Conservation (phyloP, 2,888 invertebrate species). For the Thumatha senex region DNA sequence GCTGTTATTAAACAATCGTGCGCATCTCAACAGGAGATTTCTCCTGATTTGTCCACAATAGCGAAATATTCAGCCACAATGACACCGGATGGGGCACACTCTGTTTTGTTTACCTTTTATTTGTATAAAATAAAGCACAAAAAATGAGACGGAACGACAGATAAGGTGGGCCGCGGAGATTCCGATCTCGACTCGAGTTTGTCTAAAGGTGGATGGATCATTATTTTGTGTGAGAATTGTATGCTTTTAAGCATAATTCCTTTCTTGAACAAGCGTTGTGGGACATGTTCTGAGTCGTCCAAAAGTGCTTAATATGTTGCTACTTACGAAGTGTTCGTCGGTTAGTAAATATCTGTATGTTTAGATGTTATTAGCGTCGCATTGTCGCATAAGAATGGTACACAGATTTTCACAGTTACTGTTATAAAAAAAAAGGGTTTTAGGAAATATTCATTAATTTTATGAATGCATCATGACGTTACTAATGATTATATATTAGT, state of each 20-base stretch:
- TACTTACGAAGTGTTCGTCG: not conserved
- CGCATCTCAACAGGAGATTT: conserved; percentile 29
- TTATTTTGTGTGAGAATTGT: conserved; percentile 8
- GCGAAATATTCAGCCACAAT: conserved; percentile 47
- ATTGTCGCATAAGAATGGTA: not conserved
- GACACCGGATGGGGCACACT: conserved; percentile 66
- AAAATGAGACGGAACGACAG: conserved; percentile 52
- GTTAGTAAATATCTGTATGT: not conserved
- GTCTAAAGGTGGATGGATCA: conserved; percentile 2
- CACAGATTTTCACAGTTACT: too few relatives aligned
- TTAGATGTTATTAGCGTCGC: not conserved
- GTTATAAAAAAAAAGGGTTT: too few relatives aligned
- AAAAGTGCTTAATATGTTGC: not conserved
- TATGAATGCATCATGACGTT: too few relatives aligned
- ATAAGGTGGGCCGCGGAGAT: conserved; percentile 47
- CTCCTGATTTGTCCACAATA: conserved; percentile 32
- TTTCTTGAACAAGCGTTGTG: not conserved
- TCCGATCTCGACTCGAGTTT: conserved; percentile 13
- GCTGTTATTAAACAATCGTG: conserved; percentile 18
- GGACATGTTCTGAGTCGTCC: not conserved
- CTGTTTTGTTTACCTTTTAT: conserved; percentile 66
- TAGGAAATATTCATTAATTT: too few relatives aligned
- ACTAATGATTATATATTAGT: too few relatives aligned
- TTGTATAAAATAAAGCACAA: conserved; percentile 59
- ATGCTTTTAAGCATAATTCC: conserved; percentile 1